Percentiles rank a stretch among this genome's conserved stretches.
phyloP scores from a whole-genome alignment of 2,888 invertebrate species.

The Phaedon cochleariae region DNA sequence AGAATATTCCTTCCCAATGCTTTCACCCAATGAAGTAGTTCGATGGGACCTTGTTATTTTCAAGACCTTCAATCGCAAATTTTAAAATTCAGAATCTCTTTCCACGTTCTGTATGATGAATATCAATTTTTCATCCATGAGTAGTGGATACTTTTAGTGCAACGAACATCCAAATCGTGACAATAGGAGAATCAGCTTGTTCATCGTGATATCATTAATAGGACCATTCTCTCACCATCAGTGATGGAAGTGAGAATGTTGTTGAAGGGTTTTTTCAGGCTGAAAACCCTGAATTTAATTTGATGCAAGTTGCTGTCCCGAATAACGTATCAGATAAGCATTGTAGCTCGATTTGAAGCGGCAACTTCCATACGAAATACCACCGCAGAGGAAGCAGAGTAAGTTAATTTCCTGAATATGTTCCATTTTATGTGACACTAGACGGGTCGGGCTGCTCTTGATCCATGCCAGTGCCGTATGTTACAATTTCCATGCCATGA shows the following conservation, averaged over 20 bases:
- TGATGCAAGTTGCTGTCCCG: slow-evolving; percentile 1
- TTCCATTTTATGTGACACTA: slow-evolving; percentile 24
- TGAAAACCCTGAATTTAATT: slow-evolving; percentile 7
- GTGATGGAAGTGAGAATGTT: neutral
- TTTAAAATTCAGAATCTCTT: too few relatives aligned
- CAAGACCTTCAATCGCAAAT: too few relatives aligned
- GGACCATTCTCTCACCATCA: neutral
- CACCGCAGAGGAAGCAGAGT: slow-evolving; percentile 26
- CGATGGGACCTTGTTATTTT: too few relatives aligned
- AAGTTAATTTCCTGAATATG: slow-evolving; percentile 34
- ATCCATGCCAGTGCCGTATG: slow-evolving; percentile 17
- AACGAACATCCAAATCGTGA: too few relatives aligned
- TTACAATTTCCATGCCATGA: slow-evolving; percentile 18
- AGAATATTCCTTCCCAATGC: too few relatives aligned
- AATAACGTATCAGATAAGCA: slow-evolving; percentile 17
- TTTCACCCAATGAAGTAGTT: too few relatives aligned
- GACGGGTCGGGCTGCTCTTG: slow-evolving; percentile 16
- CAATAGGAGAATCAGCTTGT: too few relatives aligned
- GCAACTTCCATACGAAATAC: slow-evolving; percentile 23
- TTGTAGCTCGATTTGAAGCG: slow-evolving; percentile 13
- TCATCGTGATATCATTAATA: too few relatives aligned
- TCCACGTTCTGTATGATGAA: too few relatives aligned
- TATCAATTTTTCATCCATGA: too few relatives aligned
- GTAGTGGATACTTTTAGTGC: too few relatives aligned
- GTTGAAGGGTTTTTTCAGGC: neutral